Evolutionary conservation across 2,113 vertebrate species (phyloP).

Genomic region (Maccullochella peelii): DNA sequence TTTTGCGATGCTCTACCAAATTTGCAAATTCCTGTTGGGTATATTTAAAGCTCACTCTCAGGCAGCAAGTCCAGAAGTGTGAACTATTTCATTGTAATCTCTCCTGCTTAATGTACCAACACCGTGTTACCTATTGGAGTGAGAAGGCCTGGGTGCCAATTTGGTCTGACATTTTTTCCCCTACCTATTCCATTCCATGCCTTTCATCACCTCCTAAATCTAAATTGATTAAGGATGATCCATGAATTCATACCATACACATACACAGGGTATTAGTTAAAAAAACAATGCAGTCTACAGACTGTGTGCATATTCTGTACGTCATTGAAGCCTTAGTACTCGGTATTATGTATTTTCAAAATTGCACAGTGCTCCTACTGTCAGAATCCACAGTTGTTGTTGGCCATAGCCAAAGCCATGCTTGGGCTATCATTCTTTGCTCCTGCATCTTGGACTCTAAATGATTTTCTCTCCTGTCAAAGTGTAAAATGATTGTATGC

Average conservation of each 20-base stretch:
- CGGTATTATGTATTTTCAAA: constrained; percentile 15
- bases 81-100: not conserved
- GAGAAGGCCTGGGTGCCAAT: not conserved
- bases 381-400: constrained; percentile 1
- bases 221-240: not conserved
- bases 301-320: not conserved
- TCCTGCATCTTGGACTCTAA: constrained; percentile 27
- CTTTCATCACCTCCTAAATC: not conserved
- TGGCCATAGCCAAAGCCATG: not conserved
- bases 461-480: constrained; percentile 53
- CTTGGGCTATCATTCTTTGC: constrained; percentile 29
- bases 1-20: not conserved
- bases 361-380: not conserved
- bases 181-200: not conserved
- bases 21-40: not conserved
- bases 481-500: constrained; percentile 62
- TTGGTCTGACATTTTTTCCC: not conserved
- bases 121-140: not conserved
- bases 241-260: not conserved
- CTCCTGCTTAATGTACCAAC: not conserved
- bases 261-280: not conserved
- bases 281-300: not conserved
- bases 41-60: not conserved
- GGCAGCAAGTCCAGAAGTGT: not conserved
- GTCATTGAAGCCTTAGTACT: not conserved